Base-by-base conservation (phyloP, 2,888 invertebrate genomes). In the Acanthacorydalis orientalis region DNA sequence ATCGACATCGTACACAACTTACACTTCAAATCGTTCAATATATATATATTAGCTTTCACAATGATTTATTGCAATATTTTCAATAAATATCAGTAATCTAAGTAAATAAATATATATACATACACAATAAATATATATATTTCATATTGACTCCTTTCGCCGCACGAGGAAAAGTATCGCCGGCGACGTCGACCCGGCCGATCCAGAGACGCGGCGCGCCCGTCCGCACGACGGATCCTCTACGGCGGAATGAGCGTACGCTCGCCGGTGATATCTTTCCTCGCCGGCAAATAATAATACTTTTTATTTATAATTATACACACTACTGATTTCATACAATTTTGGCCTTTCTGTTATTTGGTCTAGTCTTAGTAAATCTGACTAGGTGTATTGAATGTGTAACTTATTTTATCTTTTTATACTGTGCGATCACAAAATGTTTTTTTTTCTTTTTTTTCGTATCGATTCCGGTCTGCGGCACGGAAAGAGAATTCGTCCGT, bases 51-150 rank as follows among this genome's bases (percentile, higher is more conserved):
- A 39, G 39, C 38, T 47, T 43, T 39, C 38, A 47, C 47, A 47
- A 47, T 47, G 42, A 43, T 47, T 47, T 47, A 43, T 43, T 47
- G 43, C 35, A 47, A 42, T 47, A 31, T 43, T 47, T 35, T 46
- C 40, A 46, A 37, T 46, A 46, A 39, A 46, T 46, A 46, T 46
- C 31, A 39, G 31, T 46, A 46, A 23, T 40, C 38, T 46, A 46
- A 39, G 35, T 38, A 39, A 39, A 46, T 46, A 38, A 46, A 46
- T 46, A 46, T 23, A 23, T 46, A 14, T 46, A 46, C 46, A 46
- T 46, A 34, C 16, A 46, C 39, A 46, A 46, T 46, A 46, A 46
- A 39, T 46, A 46, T 46, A 39, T 46, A 38, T 46, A 32, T 15
- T 33, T 23, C 35, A 39, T 39, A 46, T 44, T 44, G 44, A 44